Conservation (phyloP, 2,797 vertebrate genomes). For the Hypotaenidia philippensis region DNA sequence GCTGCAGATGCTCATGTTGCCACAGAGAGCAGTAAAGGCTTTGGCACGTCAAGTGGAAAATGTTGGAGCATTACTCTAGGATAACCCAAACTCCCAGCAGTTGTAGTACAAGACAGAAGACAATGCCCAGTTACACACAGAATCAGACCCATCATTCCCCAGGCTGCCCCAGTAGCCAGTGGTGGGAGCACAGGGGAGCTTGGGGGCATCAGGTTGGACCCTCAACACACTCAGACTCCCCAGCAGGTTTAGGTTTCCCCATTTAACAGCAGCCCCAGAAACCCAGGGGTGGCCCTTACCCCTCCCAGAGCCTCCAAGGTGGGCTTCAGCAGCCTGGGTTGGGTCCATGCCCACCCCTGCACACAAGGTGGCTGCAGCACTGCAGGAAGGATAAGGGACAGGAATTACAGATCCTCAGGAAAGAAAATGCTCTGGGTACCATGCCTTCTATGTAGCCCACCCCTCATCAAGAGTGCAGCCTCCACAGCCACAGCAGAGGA, state of each 20-base stretch:
- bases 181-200: fast-evolving
- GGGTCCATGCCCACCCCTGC: fast-evolving
- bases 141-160: fast-evolving
- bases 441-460: fast-evolving
- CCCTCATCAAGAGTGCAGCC: background rate
- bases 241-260: background rate
- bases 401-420: background rate
- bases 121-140: background rate
- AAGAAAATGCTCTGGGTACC: background rate
- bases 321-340: fast-evolving
- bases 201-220: background rate
- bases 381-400: fast-evolving
- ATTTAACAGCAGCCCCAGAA: background rate
- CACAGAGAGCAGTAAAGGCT: background rate
- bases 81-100: background rate
- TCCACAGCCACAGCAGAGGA: background rate
- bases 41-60: background rate
- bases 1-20: background rate
- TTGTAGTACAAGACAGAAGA: fast-evolving
- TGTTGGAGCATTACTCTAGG: fast-evolving
- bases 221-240: fast-evolving
- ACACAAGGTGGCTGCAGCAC: background rate
- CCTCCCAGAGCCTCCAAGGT: fast-evolving
- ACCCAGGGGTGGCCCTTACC: background rate
- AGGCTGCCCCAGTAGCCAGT: background rate